Conservation (phyloP, 2,888 invertebrate genomes). For the Megastigmus dorsalis region DNA sequence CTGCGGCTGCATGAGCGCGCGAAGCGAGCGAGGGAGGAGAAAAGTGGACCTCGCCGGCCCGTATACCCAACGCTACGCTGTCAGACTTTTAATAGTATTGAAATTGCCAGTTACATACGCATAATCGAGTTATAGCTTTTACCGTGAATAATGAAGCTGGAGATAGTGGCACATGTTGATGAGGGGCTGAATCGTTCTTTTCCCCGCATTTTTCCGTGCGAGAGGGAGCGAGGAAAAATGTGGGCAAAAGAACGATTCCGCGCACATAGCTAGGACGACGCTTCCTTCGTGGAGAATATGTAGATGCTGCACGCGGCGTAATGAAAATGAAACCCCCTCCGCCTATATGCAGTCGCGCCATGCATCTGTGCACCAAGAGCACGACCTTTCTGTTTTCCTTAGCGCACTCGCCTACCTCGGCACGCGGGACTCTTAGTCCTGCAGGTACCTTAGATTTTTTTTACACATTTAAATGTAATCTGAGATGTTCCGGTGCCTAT, state of each 20-base stretch:
- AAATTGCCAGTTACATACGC: slow-evolving; percentile 72
- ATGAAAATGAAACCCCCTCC: slow-evolving; percentile 51
- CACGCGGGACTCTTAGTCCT: no score
- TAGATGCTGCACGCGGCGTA: no score
- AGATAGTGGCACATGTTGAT: neutral
- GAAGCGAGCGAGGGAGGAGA: neutral
- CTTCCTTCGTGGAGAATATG: slow-evolving; percentile 38
- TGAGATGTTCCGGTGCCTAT: no score
- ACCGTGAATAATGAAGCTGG: slow-evolving; percentile 62
- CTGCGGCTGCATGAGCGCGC: no score
- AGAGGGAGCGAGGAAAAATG: neutral
- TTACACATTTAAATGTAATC: no score
- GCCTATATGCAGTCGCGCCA: no score
- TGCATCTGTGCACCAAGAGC: no score
- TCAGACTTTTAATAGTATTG: slow-evolving; percentile 70
- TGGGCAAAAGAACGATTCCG: neutral
- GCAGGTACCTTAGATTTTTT: no score
- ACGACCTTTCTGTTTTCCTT: neutral
- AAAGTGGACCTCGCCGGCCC: neutral
- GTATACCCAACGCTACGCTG: no score
- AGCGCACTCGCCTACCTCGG: no score
- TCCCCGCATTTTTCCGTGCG: no score
- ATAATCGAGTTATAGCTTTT: slow-evolving; percentile 73
- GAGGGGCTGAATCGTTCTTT: no score
- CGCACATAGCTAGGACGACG: neutral